phyloP scores from a whole-genome alignment of 2,888 invertebrate genomes.

The Branchellion lobata region DNA sequence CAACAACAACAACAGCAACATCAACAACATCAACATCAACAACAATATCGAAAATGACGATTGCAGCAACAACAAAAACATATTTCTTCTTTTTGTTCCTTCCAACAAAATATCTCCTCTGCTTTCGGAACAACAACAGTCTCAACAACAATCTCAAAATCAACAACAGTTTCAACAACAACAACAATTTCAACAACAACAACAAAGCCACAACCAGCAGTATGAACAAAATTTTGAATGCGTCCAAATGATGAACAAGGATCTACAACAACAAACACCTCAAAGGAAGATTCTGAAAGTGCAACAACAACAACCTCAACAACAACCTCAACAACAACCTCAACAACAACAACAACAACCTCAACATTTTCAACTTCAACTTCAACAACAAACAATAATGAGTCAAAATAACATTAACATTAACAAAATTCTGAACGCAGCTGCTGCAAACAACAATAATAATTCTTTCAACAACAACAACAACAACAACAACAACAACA shows the following conservation, averaged over 20 bases:
- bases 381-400: too few relatives aligned
- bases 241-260: too few relatives aligned
- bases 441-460: background rate
- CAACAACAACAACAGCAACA: background rate
- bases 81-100: background rate
- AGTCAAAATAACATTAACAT: background rate
- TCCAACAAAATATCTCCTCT: background rate
- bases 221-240: background rate
- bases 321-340: background rate
- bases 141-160: background rate
- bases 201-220: background rate
- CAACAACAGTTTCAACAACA: background rate
- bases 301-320: background rate
- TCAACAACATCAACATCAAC: conserved; percentile 6
- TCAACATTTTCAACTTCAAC: background rate
- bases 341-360: background rate
- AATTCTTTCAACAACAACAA: background rate
- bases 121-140: background rate
- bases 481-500: background rate
- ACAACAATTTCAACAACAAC: background rate
- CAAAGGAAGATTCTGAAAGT: background rate
- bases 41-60: background rate
- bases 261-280: background rate
- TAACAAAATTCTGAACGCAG: background rate
- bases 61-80: background rate